Percentiles rank a stretch among this genome's conserved stretches.
Evolutionary conservation across 2,113 vertebrate genomes (phyloP).

Genomic region (Parus major): DNA sequence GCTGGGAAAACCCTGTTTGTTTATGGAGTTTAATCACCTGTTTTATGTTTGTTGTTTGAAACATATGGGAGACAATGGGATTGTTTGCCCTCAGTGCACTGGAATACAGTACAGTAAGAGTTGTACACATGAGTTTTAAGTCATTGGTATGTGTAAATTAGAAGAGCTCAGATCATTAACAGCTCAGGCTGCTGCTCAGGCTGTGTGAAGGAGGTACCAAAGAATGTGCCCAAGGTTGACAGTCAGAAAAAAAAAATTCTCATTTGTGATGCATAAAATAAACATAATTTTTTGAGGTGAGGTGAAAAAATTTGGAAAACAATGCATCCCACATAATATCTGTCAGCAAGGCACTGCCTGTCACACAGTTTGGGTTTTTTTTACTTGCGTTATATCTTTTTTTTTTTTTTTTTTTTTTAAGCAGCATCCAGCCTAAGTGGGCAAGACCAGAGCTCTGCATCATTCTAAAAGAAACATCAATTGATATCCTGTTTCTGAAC

Average conservation of each 20-base stretch:
- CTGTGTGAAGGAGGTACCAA: slow-evolving; percentile 15
- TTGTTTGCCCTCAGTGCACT: slow-evolving; percentile 38
- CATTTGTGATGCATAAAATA: not conserved
- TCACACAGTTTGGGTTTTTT: not conserved
- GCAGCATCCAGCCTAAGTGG: not conserved
- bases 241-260: not conserved
- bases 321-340: not conserved
- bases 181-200: not conserved
- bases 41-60: slow-evolving; percentile 68
- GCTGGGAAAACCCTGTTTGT: slow-evolving; percentile 73
- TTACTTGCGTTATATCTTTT: not conserved
- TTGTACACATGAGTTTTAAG: not conserved
- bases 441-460: not conserved
- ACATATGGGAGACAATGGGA: slow-evolving; percentile 50
- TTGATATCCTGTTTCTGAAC: not conserved
- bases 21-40: slow-evolving; percentile 73
- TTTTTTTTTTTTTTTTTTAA: not conserved
- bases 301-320: not conserved
- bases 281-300: slow-evolving; percentile 18
- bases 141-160: slow-evolving; percentile 23
- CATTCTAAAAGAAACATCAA: not conserved
- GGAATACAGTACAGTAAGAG: slow-evolving; percentile 17
- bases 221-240: slow-evolving; percentile 12
- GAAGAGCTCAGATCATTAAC: slow-evolving; percentile 9
- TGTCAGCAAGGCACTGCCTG: not conserved